Percentiles rank a stretch among this genome's conserved stretches.
phyloP scores from a whole-genome alignment of 2,113 vertebrate genomes.

The Atrichornis clamosus region DNA sequence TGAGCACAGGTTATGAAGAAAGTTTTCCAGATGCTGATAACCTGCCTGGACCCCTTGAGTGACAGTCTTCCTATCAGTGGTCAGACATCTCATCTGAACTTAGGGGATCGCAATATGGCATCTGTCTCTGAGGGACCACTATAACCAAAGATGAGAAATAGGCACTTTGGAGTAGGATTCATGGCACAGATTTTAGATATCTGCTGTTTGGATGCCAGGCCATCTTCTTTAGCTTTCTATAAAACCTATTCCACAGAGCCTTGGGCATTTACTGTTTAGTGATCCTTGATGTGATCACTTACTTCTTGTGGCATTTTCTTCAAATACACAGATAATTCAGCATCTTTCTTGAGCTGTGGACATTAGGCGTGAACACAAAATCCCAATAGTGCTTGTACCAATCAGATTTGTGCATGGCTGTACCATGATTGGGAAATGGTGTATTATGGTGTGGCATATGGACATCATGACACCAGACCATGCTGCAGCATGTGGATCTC shows the following conservation, averaged over 20 bases:
- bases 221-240: background rate
- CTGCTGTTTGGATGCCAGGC: background rate
- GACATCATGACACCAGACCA: background rate
- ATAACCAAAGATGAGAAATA: background rate
- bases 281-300: background rate
- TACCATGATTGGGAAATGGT: background rate
- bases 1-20: background rate
- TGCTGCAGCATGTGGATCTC: background rate
- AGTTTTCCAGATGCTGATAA: background rate
- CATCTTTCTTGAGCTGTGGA: background rate
- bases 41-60: background rate
- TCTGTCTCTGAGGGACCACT: background rate
- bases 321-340: background rate
- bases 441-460: too few species aligned
- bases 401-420: background rate
- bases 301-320: background rate
- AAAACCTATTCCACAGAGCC: background rate
- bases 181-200: background rate
- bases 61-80: accelerated
- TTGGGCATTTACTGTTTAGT: background rate
- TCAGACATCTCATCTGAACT: background rate
- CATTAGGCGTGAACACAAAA: background rate
- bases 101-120: background rate
- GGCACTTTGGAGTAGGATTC: background rate
- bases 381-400: background rate